Percentiles rank a stretch among this genome's conserved stretches.
phyloP scores from a whole-genome alignment of 2,888 invertebrate genomes.

The Cheilosia pagana region DNA sequence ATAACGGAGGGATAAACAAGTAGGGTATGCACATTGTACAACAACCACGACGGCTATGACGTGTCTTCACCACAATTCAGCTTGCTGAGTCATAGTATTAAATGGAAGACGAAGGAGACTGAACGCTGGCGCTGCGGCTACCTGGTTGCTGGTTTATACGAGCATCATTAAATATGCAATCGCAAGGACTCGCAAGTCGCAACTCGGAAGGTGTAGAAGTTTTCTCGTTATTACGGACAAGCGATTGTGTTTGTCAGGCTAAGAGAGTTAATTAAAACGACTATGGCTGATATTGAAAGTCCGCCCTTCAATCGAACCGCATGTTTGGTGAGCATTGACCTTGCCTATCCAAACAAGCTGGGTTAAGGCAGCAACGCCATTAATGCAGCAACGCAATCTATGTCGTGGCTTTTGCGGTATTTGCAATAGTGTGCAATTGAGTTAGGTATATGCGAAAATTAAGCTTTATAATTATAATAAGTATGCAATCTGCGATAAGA shows the following conservation, averaged over 20 bases:
- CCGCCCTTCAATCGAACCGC: background rate
- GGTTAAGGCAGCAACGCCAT: background rate
- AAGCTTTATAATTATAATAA: too few relatives aligned
- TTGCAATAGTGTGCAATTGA: too few relatives aligned
- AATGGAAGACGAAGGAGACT: background rate
- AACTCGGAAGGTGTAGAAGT: slow-evolving; percentile 19
- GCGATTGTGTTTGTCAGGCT: slow-evolving; percentile 33
- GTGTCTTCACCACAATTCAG: slow-evolving; percentile 49
- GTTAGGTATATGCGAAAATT: too few relatives aligned
- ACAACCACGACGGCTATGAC: slow-evolving; percentile 40
- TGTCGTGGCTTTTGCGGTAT: too few relatives aligned
- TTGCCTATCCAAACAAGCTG: slow-evolving; percentile 15
- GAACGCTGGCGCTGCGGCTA: slow-evolving; percentile 8
- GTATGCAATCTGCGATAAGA: too few relatives aligned
- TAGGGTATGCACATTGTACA: slow-evolving; percentile 4
- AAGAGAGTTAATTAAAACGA: slow-evolving; percentile 68
- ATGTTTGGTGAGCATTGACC: slow-evolving; percentile 48
- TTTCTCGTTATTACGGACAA: slow-evolving; percentile 5
- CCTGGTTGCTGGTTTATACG: slow-evolving; percentile 52
- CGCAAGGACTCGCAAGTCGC: slow-evolving; percentile 38
- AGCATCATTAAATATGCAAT: slow-evolving; percentile 64
- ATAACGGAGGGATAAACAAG: slow-evolving; percentile 22
- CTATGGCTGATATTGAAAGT: slow-evolving; percentile 52
- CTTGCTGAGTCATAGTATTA: slow-evolving; percentile 42
- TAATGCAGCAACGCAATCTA: background rate